phyloP scores from a whole-genome alignment of 2,797 vertebrate species.

The Pristis pectinata region DNA sequence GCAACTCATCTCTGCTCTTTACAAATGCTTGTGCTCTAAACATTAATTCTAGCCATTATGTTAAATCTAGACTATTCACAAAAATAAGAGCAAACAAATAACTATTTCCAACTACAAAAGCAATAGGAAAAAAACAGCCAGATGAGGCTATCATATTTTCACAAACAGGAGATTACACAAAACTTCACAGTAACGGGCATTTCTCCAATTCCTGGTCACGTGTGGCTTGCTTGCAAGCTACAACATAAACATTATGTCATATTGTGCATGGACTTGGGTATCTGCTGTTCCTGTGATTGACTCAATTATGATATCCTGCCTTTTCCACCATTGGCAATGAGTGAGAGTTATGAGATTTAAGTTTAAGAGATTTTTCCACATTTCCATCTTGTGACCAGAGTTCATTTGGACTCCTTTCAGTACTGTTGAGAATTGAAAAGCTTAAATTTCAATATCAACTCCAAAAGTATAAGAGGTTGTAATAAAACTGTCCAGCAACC shows the following conservation, averaged over 20 bases:
- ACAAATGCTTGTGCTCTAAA: neutral
- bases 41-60: neutral
- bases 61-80: neutral
- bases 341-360: neutral
- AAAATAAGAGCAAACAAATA: neutral
- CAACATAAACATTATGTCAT: neutral
- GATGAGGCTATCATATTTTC: neutral
- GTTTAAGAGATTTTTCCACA: neutral
- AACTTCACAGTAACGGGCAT: neutral
- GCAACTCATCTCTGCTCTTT: neutral
- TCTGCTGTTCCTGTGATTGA: neutral
- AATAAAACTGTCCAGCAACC: neutral
- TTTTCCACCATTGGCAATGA: neutral
- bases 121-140: neutral
- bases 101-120: neutral
- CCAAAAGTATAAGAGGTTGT: neutral
- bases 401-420: neutral
- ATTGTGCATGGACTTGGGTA: neutral
- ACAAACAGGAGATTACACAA: neutral
- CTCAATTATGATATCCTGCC: neutral
- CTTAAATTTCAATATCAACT: neutral
- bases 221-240: neutral
- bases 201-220: neutral
- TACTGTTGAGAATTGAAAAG: neutral
- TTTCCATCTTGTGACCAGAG: neutral